Evolutionary conservation across 2,888 invertebrate species (phyloP).

Genomic region (Limnephilus rhombicus): DNA sequence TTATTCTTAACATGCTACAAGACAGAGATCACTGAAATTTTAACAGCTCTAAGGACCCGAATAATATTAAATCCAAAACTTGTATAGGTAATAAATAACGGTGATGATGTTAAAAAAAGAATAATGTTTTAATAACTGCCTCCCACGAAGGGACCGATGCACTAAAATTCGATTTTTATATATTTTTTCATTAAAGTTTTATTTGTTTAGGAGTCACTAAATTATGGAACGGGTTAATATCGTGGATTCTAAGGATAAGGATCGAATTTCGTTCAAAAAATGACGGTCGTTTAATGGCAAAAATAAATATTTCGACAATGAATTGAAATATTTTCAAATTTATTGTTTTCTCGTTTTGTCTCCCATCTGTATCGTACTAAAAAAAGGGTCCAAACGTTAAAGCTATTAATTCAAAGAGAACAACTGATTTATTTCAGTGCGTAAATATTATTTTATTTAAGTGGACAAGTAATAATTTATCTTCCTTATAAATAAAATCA

Average conservation of each 20-base stretch:
- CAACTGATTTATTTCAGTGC: not conserved
- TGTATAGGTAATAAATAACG: not conserved
- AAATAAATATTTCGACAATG: not conserved
- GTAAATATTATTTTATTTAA: not conserved
- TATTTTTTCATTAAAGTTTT: not conserved
- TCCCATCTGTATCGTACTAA: not conserved
- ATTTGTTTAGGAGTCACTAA: not conserved
- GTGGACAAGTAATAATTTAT: not conserved
- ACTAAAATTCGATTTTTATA: not conserved
- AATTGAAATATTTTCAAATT: not conserved
- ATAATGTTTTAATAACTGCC: conserved; percentile 1
- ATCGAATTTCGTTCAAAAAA: not conserved
- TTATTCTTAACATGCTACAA: not conserved
- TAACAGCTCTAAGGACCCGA: not conserved
- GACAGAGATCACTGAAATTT: not conserved
- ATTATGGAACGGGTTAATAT: not conserved
- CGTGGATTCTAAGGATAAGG: not conserved
- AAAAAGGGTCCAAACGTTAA: not conserved
- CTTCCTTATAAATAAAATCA: not conserved
- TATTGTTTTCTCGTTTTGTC: not conserved
- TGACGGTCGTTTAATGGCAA: not conserved
- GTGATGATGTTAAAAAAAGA: not conserved
- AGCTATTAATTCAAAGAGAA: not conserved
- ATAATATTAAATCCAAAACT: not conserved
- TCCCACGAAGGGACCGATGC: conserved; percentile 1